These are phyloP conservation scores for Xestia xanthographa DNA, from an alignment of 2,888 invertebrate genomes.

Conservation along the genomic window DNA sequence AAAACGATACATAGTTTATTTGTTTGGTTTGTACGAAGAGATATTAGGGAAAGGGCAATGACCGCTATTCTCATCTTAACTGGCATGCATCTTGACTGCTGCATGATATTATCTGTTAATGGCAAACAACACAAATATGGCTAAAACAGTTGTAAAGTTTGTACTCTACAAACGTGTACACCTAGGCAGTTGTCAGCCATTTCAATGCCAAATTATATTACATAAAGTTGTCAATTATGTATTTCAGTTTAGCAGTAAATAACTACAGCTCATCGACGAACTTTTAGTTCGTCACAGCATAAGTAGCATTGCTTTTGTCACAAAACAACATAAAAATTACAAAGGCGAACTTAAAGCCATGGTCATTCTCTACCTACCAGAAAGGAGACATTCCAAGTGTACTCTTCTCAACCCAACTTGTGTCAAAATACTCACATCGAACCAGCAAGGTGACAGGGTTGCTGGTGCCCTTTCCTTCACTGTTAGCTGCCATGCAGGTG, in stretches of 20 bases:
- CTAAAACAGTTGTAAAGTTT: background rate
- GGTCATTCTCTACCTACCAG: too few relatives aligned
- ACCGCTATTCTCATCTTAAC: too few relatives aligned
- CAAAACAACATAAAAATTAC: background rate
- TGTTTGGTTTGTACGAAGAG: too few relatives aligned
- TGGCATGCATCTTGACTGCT: too few relatives aligned
- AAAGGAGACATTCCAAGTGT: background rate
- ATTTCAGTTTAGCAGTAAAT: too few relatives aligned
- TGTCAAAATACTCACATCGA: constrained; percentile 91
- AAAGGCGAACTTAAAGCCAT: background rate
- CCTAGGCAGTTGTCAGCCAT: background rate
- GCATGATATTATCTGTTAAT: background rate
- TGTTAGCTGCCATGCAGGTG: constrained; percentile 96
- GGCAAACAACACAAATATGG: too few relatives aligned
- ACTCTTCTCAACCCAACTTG: background rate
- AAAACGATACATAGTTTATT: too few relatives aligned
- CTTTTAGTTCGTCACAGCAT: background rate
- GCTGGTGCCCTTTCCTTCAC: constrained; percentile 95
- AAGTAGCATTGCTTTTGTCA: background rate
- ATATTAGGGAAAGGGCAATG: too few relatives aligned
- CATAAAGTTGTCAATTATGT: background rate
- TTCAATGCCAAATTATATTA: background rate
- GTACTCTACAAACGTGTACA: too few relatives aligned
- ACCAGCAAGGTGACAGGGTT: constrained; percentile 93
- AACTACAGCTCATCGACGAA: background rate